Evolutionary conservation across 2,113 vertebrate genomes (phyloP).

Genomic region (Tenebrosternarchus preto): DNA sequence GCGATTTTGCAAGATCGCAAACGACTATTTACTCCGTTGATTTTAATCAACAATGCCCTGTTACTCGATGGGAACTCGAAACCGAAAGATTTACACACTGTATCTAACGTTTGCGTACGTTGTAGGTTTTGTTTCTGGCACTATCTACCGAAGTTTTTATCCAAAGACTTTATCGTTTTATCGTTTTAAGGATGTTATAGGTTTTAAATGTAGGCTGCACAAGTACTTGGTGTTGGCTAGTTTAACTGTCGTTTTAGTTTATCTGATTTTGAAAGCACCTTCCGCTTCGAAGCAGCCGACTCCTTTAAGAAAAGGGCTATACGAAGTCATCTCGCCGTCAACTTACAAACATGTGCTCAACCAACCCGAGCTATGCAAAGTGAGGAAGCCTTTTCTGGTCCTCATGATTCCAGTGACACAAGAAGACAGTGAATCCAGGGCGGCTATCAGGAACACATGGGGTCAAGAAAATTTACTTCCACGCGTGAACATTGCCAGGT

Average conservation of each 20-base stretch:
- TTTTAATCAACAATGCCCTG: neutral
- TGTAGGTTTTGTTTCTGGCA: neutral
- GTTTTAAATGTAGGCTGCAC: constrained; percentile 6
- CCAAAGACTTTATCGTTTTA: neutral
- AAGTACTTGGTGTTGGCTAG: constrained; percentile 42
- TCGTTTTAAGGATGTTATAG: constrained; percentile 48
- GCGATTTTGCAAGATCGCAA: too few species aligned
- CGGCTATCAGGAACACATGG: constrained; percentile 74
- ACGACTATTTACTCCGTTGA: neutral
- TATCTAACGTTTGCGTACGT: neutral
- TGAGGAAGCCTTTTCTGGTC: constrained; percentile 70
- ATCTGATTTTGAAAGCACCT: constrained; percentile 12
- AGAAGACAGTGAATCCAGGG: constrained; percentile 35
- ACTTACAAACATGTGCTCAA: constrained; percentile 72
- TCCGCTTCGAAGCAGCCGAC: neutral
- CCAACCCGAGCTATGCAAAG: constrained; percentile 61
- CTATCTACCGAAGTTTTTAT: neutral
- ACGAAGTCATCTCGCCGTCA: constrained; percentile 59
- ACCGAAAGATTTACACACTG: neutral
- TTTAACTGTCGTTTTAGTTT: constrained; percentile 46
- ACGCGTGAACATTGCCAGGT: constrained; percentile 42
- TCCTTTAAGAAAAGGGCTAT: constrained; percentile 35
- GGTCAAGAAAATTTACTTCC: constrained; percentile 62
- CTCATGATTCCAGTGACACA: constrained; percentile 69
- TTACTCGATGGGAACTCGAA: neutral